Conservation (phyloP, 2,888 invertebrate species). For the Lasioglossum pauxillum region DNA sequence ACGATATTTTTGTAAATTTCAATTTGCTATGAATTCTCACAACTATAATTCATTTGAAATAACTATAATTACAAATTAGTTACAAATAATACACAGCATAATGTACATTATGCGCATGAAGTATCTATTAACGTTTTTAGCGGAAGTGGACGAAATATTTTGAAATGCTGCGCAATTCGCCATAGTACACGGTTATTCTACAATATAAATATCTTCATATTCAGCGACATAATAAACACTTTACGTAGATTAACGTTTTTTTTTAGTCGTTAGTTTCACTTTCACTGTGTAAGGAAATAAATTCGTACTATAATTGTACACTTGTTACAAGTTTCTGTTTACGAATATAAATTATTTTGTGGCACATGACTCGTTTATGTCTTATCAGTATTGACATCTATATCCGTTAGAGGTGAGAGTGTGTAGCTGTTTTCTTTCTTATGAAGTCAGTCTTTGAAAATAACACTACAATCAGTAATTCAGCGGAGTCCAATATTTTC, state of each 20-base stretch:
- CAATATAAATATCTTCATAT: conserved; percentile 63
- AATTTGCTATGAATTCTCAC: conserved; percentile 34
- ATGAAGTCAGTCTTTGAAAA: conserved; percentile 61
- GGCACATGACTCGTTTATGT: conserved; percentile 57
- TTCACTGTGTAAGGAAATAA: conserved; percentile 55
- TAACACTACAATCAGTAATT: conserved; percentile 58
- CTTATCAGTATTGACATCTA: conserved; percentile 39
- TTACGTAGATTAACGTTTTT: conserved; percentile 36
- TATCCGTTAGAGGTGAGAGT: conserved; percentile 34
- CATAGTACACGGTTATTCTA: conserved; percentile 60
- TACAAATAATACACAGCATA: conserved; percentile 63
- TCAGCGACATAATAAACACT: conserved; percentile 59
- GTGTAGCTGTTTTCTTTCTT: conserved; percentile 11
- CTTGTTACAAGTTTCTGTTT: conserved; percentile 51
- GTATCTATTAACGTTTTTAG: conserved; percentile 67
- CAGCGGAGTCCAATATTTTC: conserved; percentile 55
- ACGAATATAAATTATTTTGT: conserved; percentile 58
- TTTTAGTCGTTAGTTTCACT: conserved; percentile 46
- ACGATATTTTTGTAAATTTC: conserved; percentile 26
- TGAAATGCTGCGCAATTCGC: conserved; percentile 59
- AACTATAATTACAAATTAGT: conserved; percentile 59
- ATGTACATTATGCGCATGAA: conserved; percentile 53
- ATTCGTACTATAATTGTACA: conserved; percentile 58
- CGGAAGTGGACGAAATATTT: conserved; percentile 69
- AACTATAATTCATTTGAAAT: conserved; percentile 47